A percentile compares a stretch with the other conserved stretches of the same genome.
phyloP scores from a whole-genome alignment of 2,113 vertebrate species.

The Ciconia stormi region DNA sequence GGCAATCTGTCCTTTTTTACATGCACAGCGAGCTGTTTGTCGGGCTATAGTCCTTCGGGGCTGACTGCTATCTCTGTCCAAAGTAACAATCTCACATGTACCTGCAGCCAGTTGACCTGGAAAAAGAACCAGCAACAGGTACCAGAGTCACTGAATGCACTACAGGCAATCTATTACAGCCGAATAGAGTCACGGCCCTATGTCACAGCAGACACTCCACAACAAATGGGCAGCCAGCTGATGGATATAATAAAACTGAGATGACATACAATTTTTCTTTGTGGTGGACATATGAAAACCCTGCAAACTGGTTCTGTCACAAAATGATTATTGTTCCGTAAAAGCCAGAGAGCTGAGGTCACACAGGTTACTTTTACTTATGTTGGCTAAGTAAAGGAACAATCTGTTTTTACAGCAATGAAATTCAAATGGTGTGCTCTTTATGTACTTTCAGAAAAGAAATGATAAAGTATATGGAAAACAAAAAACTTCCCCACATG shows the following conservation, averaged over 20 bases:
- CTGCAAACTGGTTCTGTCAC: slow-evolving; percentile 36
- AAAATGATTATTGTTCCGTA: slow-evolving; percentile 49
- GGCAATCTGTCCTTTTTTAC: slow-evolving; percentile 98
- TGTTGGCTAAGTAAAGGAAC: background rate
- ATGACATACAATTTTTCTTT: slow-evolving; percentile 59
- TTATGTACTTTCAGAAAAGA: background rate
- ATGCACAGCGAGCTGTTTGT: slow-evolving; percentile 98
- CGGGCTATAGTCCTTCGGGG: slow-evolving; percentile 96
- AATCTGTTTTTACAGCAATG: background rate
- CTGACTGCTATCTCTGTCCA: slow-evolving; percentile 97
- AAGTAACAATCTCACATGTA: slow-evolving; percentile 96
- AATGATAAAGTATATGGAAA: background rate
- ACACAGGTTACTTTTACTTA: slow-evolving; percentile 2
- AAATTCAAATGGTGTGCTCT: background rate
- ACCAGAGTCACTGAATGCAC: slow-evolving; percentile 63
- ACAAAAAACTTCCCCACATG: background rate
- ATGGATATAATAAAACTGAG: slow-evolving; percentile 56
- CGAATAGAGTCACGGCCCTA: background rate
- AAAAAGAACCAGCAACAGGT: slow-evolving; percentile 75
- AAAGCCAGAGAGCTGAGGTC: slow-evolving; percentile 21
- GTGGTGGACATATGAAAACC: slow-evolving; percentile 42
- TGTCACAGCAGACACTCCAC: slow-evolving; percentile 46
- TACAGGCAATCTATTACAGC: slow-evolving; percentile 47
- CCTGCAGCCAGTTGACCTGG: slow-evolving; percentile 97
- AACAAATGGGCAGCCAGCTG: slow-evolving; percentile 61